phyloP scores from a whole-genome alignment of 2,888 invertebrate genomes.

The Exephanes ischioxanthus region DNA sequence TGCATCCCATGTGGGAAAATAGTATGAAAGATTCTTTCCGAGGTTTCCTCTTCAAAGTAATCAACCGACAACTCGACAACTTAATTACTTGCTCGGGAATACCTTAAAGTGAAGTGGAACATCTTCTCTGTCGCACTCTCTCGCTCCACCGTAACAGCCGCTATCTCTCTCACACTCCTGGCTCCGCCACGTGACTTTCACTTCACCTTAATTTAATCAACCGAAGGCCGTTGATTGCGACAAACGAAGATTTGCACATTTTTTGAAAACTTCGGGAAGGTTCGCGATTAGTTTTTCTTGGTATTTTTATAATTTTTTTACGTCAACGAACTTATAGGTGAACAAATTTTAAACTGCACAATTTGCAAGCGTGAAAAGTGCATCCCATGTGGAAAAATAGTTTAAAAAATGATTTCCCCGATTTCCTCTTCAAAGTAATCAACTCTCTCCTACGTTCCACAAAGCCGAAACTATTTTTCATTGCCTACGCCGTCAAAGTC shows the following conservation, averaged over 20 bases:
- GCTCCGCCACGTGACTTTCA: no score
- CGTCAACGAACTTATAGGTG: not conserved
- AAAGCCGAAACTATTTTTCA: not conserved
- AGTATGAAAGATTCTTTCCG: not conserved
- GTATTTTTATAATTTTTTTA: not conserved
- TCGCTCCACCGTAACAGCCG: no score
- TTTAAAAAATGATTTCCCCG: not conserved
- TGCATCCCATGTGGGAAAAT: not conserved
- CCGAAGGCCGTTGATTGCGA: constrained; percentile 27
- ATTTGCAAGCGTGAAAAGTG: not conserved
- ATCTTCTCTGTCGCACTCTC: no score
- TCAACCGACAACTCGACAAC: not conserved
- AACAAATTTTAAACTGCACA: not conserved
- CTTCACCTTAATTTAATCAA: constrained; percentile 55
- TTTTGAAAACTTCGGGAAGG: no score
- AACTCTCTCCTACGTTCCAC: not conserved
- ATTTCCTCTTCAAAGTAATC: not conserved
- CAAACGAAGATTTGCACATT: no score
- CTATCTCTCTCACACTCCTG: no score
- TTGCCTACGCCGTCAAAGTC: not conserved
- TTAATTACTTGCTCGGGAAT: not conserved
- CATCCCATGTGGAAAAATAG: not conserved
- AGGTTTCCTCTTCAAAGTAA: not conserved
- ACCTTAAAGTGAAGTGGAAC: constrained; percentile 17
- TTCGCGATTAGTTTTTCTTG: not conserved